phyloP scores from a whole-genome alignment of 2,797 vertebrate genomes.

The Fratercula arctica region DNA sequence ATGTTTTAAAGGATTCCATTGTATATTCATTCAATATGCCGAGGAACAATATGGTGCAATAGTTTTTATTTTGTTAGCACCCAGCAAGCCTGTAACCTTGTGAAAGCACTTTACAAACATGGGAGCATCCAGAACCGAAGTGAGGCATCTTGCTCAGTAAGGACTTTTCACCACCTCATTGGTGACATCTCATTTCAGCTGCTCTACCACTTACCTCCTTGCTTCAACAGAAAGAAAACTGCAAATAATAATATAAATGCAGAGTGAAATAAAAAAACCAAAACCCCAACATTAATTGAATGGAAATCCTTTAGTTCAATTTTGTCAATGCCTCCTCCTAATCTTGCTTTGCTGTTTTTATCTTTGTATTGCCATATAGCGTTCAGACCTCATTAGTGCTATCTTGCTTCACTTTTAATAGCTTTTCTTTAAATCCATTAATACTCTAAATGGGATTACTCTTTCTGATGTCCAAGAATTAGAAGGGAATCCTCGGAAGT shows the following conservation, averaged over 20 bases:
- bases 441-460: conserved; percentile 18
- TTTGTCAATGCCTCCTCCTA: background rate
- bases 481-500: background rate
- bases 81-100: background rate
- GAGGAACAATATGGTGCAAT: background rate
- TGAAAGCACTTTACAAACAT: background rate
- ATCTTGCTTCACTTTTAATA: conserved; percentile 34
- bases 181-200: background rate
- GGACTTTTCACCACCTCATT: background rate
- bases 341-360: background rate
- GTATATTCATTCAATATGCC: background rate
- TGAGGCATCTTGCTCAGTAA: background rate
- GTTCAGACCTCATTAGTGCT: conserved; percentile 23
- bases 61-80: background rate
- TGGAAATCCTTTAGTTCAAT: background rate
- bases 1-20: background rate
- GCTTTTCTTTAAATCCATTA: conserved; percentile 45
- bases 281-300: background rate
- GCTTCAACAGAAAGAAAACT: background rate
- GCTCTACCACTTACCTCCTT: background rate
- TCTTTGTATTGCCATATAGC: background rate
- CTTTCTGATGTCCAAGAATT: background rate
- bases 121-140: background rate
- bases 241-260: background rate
- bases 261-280: background rate